Conservation (phyloP, 2,888 invertebrate genomes). For the Ectemnius continuus region DNA sequence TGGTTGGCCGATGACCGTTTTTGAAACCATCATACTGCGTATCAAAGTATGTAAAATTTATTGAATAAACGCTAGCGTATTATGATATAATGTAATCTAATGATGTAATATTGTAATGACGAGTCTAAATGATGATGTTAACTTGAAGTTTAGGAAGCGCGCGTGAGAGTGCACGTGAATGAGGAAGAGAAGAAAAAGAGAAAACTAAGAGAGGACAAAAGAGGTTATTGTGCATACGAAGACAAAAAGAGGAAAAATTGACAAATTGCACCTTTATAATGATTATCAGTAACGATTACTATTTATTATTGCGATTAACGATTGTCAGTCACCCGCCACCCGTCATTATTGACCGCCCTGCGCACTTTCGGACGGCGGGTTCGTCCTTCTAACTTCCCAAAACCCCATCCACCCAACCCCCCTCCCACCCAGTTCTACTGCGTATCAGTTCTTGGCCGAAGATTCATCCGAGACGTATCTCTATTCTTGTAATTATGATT, state of each 20-base stretch:
- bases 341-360: conserved; percentile 62
- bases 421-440: neutral
- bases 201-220: conserved; percentile 65
- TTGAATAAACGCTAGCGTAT: conserved; percentile 78
- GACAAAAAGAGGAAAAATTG: conserved; percentile 59
- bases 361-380: conserved; percentile 57
- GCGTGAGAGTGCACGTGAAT: conserved; percentile 74
- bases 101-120: conserved; percentile 78
- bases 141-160: conserved; percentile 75
- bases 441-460: too few species aligned
- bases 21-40: conserved; percentile 78
- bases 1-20: conserved; percentile 78
- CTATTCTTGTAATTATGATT: conserved; percentile 57
- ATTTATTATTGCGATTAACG: conserved; percentile 75
- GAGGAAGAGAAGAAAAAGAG: conserved; percentile 64
- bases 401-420: too few species aligned
- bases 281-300: conserved; percentile 74
- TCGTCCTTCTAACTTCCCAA: conserved; percentile 32
- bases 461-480: conserved; percentile 11
- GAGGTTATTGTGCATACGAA: conserved; percentile 76
- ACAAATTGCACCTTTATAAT: conserved; percentile 72
- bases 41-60: conserved; percentile 78
- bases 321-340: conserved; percentile 71
- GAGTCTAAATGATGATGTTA: conserved; percentile 78
- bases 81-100: conserved; percentile 78